Conservation (phyloP, 1,140 invertebrate species). For the Drosophila lacertosa region DNA sequence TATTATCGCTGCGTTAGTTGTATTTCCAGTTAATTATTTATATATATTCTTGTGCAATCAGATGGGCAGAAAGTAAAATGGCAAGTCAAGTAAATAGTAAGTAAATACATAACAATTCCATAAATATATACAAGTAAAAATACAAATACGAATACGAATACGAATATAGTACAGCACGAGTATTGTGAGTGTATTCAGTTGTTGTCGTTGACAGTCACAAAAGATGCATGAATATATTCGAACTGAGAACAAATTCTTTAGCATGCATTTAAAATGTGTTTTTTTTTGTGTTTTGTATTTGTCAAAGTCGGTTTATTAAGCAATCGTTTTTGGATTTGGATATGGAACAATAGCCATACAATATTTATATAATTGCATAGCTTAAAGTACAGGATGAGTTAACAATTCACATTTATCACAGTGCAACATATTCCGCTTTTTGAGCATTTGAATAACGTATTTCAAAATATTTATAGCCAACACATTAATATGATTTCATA, state of each 20-base stretch:
- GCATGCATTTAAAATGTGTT: slow-evolving; percentile 30
- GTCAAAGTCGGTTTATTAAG: background rate
- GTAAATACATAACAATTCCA: slow-evolving; percentile 48
- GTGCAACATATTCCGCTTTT: slow-evolving; percentile 13
- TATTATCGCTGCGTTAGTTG: slow-evolving; percentile 47
- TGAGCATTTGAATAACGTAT: slow-evolving; percentile 17
- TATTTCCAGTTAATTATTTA: slow-evolving; percentile 54
- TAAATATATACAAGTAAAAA: slow-evolving; percentile 43
- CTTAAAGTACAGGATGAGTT: slow-evolving; percentile 1
- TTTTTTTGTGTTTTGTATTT: background rate
- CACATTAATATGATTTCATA: background rate
- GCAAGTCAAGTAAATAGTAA: slow-evolving; percentile 66
- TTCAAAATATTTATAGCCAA: no score
- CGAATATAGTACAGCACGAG: slow-evolving; percentile 5
- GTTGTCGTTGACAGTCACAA: slow-evolving; percentile 15
- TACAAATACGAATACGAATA: slow-evolving; percentile 7
- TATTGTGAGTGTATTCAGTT: slow-evolving; percentile 6
- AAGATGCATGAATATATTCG: slow-evolving; percentile 9
- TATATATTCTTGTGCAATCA: slow-evolving; percentile 71
- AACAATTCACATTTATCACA: slow-evolving; percentile 41
- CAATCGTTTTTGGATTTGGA: slow-evolving; percentile 13
- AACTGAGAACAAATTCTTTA: slow-evolving; percentile 28
- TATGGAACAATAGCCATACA: slow-evolving; percentile 5
- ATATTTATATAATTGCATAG: slow-evolving; percentile 16
- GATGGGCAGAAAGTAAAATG: slow-evolving; percentile 84